Evolutionary conservation across 2,888 invertebrate genomes (phyloP).

Genomic region (Parnassius smintheus): DNA sequence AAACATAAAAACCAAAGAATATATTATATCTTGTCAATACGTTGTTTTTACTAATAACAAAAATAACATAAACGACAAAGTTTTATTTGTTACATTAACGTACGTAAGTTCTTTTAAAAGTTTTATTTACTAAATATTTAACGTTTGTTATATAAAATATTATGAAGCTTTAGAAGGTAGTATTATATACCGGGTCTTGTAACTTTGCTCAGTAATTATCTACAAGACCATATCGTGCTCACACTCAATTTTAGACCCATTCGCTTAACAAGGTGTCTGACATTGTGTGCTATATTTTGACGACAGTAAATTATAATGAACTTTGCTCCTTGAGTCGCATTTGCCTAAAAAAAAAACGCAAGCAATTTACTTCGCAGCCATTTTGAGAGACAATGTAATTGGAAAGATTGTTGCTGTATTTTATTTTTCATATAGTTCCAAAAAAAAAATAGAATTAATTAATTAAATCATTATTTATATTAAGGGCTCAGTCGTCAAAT

Average conservation of each 20-base stretch:
- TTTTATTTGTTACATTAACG: too few species aligned
- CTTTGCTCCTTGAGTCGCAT: slow-evolving; percentile 3
- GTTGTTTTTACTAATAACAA: too few species aligned
- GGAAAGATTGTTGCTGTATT: not conserved
- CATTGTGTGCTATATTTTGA: slow-evolving; percentile 21
- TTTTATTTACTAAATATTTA: too few species aligned
- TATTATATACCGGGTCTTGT: not conserved
- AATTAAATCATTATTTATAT: too few species aligned
- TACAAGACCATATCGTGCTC: slow-evolving; percentile 11
- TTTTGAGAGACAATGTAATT: not conserved
- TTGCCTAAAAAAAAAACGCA: slow-evolving; percentile 1
- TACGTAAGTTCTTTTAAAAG: too few species aligned
- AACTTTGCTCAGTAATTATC: slow-evolving; percentile 1
- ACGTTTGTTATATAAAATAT: too few species aligned
- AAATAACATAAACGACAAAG: too few species aligned
- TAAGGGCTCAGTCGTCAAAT: too few species aligned
- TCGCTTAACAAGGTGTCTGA: slow-evolving; percentile 24
- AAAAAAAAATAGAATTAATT: too few species aligned
- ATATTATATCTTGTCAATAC: too few species aligned
- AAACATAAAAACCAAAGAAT: too few species aligned
- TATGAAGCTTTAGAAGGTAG: too few species aligned
- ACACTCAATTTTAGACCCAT: slow-evolving; percentile 18
- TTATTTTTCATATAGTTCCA: not conserved
- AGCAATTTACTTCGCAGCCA: not conserved
- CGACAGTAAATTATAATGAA: slow-evolving; percentile 18